Percentiles rank a stretch among this genome's conserved stretches.
Evolutionary conservation across 2,888 invertebrate species (phyloP).

Genomic region (Chrysolina oricalcia): DNA sequence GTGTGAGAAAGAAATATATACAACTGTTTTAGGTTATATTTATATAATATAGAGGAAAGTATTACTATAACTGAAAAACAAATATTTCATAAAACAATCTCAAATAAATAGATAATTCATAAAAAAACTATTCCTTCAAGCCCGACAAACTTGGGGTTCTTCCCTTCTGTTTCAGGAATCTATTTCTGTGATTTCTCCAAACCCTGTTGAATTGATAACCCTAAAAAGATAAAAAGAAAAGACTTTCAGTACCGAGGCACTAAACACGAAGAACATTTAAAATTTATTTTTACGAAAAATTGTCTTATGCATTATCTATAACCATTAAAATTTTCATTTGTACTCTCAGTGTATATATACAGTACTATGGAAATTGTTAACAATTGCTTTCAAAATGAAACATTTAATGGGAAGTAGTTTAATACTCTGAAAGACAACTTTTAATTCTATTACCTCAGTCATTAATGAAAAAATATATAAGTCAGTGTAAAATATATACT

Average conservation of each 20-base stretch:
- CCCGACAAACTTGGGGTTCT: neutral
- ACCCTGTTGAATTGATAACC: neutral
- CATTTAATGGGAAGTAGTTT: neutral
- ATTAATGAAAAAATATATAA: neutral
- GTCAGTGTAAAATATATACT: conserved; percentile 9
- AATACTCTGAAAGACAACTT: neutral
- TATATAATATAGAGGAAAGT: neutral
- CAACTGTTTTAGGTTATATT: neutral
- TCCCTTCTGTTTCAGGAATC: neutral
- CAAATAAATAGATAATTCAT: neutral
- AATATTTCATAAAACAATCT: neutral
- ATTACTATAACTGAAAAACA: too few species aligned
- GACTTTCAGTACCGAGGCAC: too few species aligned
- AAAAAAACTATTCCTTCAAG: neutral
- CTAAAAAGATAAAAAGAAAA: neutral
- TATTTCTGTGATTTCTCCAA: neutral
- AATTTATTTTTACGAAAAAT: neutral
- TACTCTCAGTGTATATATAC: neutral
- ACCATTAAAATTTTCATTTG: neutral
- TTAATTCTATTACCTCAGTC: neutral
- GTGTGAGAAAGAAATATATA: neutral
- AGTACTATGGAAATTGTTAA: neutral
- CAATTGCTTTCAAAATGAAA: neutral
- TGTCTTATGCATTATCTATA: neutral
- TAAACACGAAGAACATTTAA: neutral